Percentiles rank a stretch among this genome's conserved stretches.
Evolutionary conservation across 2,888 invertebrate genomes (phyloP).

Genomic region (Pocota personata): DNA sequence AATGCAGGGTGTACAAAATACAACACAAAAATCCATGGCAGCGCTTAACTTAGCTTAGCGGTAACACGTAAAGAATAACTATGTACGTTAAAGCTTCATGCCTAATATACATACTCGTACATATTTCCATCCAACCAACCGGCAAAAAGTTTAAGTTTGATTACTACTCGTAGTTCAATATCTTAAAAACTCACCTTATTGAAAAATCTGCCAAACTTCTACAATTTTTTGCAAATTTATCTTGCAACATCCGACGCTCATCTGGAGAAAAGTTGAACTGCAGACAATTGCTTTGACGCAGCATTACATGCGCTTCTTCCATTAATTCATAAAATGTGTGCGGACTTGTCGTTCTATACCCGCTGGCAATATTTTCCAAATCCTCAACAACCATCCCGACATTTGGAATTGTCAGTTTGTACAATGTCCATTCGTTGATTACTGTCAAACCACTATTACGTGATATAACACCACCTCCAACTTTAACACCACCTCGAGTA

Average conservation of each 20-base stretch:
- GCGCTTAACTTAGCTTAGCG: too few relatives aligned
- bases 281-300: conserved; percentile 82
- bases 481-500: conserved; percentile 70
- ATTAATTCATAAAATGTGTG: conserved; percentile 89
- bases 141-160: not conserved
- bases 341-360: conserved; percentile 86
- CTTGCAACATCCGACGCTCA: conserved; percentile 76
- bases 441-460: conserved; percentile 78
- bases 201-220: conserved; percentile 81
- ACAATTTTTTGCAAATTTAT: conserved; percentile 80
- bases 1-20: too few relatives aligned
- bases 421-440: conserved; percentile 87
- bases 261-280: conserved; percentile 77
- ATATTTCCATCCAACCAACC: too few relatives aligned
- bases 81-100: too few relatives aligned
- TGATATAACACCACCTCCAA: conserved; percentile 75
- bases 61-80: too few relatives aligned
- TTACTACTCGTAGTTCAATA: too few relatives aligned
- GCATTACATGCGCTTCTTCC: conserved; percentile 88
- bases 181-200: conserved; percentile 77
- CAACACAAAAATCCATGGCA: too few relatives aligned
- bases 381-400: conserved; percentile 87
- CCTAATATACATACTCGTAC: too few relatives aligned
- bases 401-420: conserved; percentile 87
- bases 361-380: conserved; percentile 87